These are phyloP conservation scores for Miltochrista miniata DNA, from an alignment of 2,888 invertebrate genomes.

Conservation along the genomic window DNA sequence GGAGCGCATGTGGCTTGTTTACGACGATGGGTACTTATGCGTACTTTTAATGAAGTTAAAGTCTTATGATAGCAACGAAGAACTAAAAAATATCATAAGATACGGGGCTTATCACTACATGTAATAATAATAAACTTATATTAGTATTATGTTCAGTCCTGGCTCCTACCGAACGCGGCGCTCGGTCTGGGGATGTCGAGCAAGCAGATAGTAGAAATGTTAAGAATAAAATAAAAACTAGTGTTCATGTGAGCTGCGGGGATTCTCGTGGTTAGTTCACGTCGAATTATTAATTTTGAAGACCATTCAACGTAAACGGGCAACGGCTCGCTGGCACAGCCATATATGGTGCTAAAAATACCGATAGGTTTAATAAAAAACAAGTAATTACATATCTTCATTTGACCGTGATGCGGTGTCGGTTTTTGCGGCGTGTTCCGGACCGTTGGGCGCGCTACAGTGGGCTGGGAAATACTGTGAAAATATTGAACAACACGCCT, in stretches of 20 bases:
- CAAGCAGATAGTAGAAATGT: conserved; percentile 52
- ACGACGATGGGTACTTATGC: conserved; percentile 39
- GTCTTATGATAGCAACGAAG: conserved; percentile 22
- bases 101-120: conserved; percentile 32
- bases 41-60: conserved; percentile 42
- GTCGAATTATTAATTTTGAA: conserved; percentile 58
- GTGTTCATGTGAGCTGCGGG: conserved; percentile 36
- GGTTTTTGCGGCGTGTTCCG: conserved; percentile 68
- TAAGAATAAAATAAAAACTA: conserved; percentile 50
- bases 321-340: conserved; percentile 62
- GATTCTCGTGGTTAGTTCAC: conserved; percentile 37
- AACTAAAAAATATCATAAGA: conserved; percentile 35
- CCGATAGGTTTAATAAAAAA: conserved; percentile 66
- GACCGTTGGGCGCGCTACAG: conserved; percentile 48
- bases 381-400: conserved; percentile 79
- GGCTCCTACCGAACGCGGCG: conserved; percentile 21
- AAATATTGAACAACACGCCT: conserved; percentile 41
- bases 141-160: conserved; percentile 6
- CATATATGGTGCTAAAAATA: conserved; percentile 64
- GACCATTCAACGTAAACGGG: conserved; percentile 66
- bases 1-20: conserved; percentile 40
- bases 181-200: conserved; percentile 5
- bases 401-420: conserved; percentile 75
- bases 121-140: conserved; percentile 32
- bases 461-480: conserved; percentile 67